These are phyloP conservation scores for Pogonomyrmex barbatus DNA, from an alignment of 1,140 invertebrate species.

Conservation along the genomic window DNA sequence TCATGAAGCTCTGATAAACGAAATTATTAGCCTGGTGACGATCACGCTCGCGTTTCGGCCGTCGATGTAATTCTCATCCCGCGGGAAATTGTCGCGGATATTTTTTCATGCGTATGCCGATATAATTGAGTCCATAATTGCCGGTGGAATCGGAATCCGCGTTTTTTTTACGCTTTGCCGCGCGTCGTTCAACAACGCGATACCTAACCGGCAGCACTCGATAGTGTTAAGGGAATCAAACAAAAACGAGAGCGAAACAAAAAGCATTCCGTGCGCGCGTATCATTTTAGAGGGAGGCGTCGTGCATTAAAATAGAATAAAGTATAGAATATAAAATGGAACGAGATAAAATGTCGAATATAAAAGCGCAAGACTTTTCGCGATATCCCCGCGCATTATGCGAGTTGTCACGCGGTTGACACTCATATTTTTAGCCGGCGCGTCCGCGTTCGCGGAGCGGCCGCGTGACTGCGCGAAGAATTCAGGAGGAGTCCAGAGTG, in stretches of 20 bases:
- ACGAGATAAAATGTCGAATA: constrained; percentile 27
- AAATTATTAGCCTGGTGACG: constrained; percentile 57
- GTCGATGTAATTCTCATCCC: constrained; percentile 54
- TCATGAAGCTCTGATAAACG: constrained; percentile 54
- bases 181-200: constrained; percentile 28
- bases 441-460: not conserved
- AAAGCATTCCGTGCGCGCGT: not conserved
- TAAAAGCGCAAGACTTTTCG: constrained; percentile 25
- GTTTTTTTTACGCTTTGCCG: constrained; percentile 46
- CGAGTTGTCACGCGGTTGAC: constrained; percentile 8
- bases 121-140: constrained; percentile 63
- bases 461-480: constrained; percentile 25
- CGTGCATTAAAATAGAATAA: not conserved
- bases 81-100: constrained; percentile 54
- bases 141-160: constrained; percentile 43
- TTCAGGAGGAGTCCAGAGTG: not conserved
- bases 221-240: constrained; percentile 42
- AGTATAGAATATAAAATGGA: constrained; percentile 10
- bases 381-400: not conserved
- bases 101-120: constrained; percentile 61
- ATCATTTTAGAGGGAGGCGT: not conserved
- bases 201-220: constrained; percentile 17
- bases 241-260: constrained; percentile 14
- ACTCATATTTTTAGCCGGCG: constrained; percentile 21
- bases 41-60: constrained; percentile 44